Evolutionary conservation across 53 echinoderm and acorn worm genomes (phyloP).

Genomic region (Echinarachnius parma): DNA sequence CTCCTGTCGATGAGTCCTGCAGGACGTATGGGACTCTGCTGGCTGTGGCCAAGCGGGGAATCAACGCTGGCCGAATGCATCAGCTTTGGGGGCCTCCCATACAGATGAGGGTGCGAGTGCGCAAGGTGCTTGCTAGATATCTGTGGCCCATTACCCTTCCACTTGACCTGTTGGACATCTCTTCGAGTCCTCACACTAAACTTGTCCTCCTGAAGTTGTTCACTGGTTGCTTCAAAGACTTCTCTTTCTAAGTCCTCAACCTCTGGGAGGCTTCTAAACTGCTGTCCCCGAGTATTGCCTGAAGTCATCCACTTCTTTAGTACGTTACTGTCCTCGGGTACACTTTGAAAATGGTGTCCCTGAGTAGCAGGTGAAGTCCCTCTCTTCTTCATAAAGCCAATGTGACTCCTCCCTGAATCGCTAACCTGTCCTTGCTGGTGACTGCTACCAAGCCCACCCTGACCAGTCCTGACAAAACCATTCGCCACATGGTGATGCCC

Average conservation of each 20-base stretch:
- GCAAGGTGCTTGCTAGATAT: conserved; percentile 12
- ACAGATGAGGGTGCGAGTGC: conserved; percentile 13
- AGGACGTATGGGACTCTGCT: conserved; percentile 40
- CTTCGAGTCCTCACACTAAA: conserved; percentile 55
- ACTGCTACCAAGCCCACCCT: not conserved
- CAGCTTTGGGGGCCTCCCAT: conserved; percentile 18
- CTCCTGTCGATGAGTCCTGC: conserved; percentile 35
- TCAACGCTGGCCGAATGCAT: conserved; percentile 35
- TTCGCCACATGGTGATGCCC: not conserved
- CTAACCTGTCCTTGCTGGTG: not conserved
- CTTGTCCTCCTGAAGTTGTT: conserved; percentile 46
- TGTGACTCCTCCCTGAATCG: too few species aligned
- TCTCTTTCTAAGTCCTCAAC: not conserved
- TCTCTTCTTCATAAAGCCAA: too few species aligned
- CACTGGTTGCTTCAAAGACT: conserved; percentile 28
- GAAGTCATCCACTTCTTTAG: conserved; percentile 1
- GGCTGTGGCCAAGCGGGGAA: conserved; percentile 18
- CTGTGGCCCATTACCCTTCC: conserved; percentile 26
- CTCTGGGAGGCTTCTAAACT: not conserved
- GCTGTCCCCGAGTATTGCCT: conserved; percentile 11
- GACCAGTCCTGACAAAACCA: conserved; percentile 42
- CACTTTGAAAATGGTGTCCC: not conserved
- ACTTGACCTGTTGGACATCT: conserved; percentile 32
- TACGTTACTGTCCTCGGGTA: not conserved
- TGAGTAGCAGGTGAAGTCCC: conserved; percentile 4